Evolutionary conservation across 1,140 invertebrate species (phyloP).

Genomic region (Teleopsis dalmanni): DNA sequence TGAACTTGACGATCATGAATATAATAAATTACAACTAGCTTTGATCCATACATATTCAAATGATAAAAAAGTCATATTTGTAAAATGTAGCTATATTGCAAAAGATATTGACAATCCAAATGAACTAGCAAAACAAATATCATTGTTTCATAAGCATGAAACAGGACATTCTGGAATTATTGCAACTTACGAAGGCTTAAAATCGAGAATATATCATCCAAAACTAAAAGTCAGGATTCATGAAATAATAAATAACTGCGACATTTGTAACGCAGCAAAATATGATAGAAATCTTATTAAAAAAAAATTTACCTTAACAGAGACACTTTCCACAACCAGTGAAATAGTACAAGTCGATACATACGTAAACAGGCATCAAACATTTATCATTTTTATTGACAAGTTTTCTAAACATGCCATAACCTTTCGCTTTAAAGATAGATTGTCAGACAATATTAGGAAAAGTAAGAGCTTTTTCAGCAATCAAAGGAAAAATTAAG

Average conservation of each 20-base stretch:
- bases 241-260: conserved; percentile 17
- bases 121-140: background rate
- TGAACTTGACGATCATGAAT: background rate
- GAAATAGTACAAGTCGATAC: conserved; percentile 10
- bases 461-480: background rate
- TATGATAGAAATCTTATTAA: conserved; percentile 7
- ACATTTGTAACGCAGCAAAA: conserved; percentile 11
- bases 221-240: conserved; percentile 10
- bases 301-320: background rate
- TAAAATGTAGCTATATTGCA: background rate
- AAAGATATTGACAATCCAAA: background rate
- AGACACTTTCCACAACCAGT: conserved; percentile 3
- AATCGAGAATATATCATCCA: conserved; percentile 12
- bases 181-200: background rate
- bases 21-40: background rate
- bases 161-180: conserved; percentile 7
- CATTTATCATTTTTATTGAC: background rate
- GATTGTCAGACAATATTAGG: background rate
- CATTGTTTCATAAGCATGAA: background rate
- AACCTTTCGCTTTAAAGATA: background rate
- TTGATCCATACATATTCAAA: background rate
- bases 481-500: background rate
- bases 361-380: background rate
- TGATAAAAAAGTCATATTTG: background rate
- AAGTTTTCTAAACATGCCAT: background rate